Percentiles rank a stretch among this genome's conserved stretches.
These are phyloP conservation scores for Lophotis ruficrista DNA, from an alignment of 2,113 vertebrate genomes.

Conservation along the genomic window DNA sequence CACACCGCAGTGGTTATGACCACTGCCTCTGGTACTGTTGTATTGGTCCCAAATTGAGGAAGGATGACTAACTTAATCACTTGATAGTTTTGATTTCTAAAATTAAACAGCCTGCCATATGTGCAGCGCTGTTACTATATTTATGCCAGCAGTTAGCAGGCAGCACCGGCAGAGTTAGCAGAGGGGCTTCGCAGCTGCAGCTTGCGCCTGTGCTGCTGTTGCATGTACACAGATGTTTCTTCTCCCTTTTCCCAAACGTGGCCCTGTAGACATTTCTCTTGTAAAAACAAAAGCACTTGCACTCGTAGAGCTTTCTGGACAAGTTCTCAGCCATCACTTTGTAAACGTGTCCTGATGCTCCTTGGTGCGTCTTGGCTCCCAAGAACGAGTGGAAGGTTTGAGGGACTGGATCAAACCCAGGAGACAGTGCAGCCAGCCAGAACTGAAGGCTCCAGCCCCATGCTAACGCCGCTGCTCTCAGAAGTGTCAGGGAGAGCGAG, in stretches of 20 bases:
- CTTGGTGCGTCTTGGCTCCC: neutral
- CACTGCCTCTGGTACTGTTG: conserved; percentile 56
- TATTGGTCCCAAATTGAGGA: conserved; percentile 65
- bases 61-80: conserved; percentile 65
- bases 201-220: neutral
- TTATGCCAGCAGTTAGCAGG: conserved; percentile 50
- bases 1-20: conserved; percentile 60
- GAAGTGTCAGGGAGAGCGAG: neutral
- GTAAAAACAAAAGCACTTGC: neutral
- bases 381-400: neutral
- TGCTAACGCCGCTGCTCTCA: neutral
- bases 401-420: neutral
- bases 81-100: conserved; percentile 70
- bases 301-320: neutral
- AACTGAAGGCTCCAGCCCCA: neutral
- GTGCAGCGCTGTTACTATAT: conserved; percentile 46
- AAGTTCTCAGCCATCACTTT: neutral
- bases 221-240: conserved; percentile 15
- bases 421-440: neutral
- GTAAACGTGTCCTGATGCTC: neutral
- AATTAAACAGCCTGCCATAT: conserved; percentile 71
- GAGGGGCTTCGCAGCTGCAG: conserved; percentile 16
- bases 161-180: neutral
- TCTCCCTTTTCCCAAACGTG: neutral
- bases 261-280: neutral